phyloP scores from a whole-genome alignment of 2,888 invertebrate species.

The Cheiracanthium punctorium region DNA sequence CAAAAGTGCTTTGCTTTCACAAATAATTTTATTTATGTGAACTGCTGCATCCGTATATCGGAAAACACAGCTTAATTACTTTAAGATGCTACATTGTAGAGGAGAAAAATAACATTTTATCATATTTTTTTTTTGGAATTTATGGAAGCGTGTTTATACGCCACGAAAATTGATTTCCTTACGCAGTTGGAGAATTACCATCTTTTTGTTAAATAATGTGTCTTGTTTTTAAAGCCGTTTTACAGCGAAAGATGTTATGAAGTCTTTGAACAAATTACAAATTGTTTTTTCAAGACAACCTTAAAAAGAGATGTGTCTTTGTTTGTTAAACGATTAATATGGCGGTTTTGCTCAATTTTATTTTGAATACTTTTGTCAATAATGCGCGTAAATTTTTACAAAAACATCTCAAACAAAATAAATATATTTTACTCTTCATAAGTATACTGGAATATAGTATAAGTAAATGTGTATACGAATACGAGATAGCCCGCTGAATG shows the following conservation, averaged over 20 bases:
- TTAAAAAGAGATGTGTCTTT: no score
- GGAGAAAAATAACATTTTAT: slow-evolving; percentile 16
- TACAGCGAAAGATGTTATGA: not conserved
- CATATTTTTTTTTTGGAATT: not conserved
- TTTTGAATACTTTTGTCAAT: no score
- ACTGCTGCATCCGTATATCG: slow-evolving; percentile 30
- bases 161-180: not conserved
- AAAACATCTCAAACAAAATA: no score
- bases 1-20: slow-evolving; percentile 39
- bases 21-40: slow-evolving; percentile 57
- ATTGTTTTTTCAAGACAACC: no score
- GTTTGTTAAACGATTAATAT: no score
- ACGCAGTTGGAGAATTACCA: not conserved
- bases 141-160: not conserved
- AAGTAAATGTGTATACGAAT: no score
- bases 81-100: slow-evolving; percentile 34
- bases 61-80: slow-evolving; percentile 43
- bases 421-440: no score
- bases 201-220: not conserved
- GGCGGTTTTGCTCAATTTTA: no score
- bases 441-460: no score
- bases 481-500: no score
- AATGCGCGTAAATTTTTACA: no score
- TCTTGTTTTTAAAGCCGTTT: not conserved
- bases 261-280: not conserved